Conservation (phyloP, 2,888 invertebrate species). For the Hecatera dysodea region DNA sequence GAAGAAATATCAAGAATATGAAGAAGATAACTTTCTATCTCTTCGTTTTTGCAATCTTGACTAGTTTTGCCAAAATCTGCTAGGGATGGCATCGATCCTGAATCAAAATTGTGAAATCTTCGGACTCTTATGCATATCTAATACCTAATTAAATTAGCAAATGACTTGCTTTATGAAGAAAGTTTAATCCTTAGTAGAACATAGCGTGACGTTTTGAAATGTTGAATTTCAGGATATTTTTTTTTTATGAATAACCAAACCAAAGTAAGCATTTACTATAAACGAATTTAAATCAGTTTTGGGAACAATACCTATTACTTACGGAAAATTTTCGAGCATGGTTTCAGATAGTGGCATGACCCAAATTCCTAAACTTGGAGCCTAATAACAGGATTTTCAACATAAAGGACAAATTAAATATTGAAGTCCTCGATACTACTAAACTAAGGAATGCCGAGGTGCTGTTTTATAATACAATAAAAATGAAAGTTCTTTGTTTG, state of each 20-base stretch:
- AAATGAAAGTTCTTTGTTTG: no score
- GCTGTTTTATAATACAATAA: no score
- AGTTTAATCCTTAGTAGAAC: background rate
- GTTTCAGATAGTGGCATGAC: slow-evolving; percentile 1
- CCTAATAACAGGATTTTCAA: background rate
- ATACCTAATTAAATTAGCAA: background rate
- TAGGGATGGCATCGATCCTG: background rate
- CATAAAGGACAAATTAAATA: background rate
- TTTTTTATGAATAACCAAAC: no score
- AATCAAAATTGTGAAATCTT: background rate
- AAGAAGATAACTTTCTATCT: slow-evolving; percentile 12
- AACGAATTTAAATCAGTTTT: background rate
- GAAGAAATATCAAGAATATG: slow-evolving; percentile 18
- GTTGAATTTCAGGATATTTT: no score
- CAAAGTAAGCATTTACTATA: no score
- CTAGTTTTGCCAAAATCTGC: background rate
- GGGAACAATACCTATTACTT: background rate
- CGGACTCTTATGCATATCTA: background rate
- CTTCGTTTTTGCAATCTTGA: slow-evolving; percentile 4
- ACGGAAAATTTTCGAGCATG: background rate
- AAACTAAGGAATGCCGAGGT: no score
- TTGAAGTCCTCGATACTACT: background rate
- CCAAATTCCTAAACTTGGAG: no score
- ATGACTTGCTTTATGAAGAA: background rate
- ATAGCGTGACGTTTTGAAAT: background rate